These are phyloP conservation scores for Mythimna impura DNA, from an alignment of 2,888 invertebrate species.

Conservation along the genomic window DNA sequence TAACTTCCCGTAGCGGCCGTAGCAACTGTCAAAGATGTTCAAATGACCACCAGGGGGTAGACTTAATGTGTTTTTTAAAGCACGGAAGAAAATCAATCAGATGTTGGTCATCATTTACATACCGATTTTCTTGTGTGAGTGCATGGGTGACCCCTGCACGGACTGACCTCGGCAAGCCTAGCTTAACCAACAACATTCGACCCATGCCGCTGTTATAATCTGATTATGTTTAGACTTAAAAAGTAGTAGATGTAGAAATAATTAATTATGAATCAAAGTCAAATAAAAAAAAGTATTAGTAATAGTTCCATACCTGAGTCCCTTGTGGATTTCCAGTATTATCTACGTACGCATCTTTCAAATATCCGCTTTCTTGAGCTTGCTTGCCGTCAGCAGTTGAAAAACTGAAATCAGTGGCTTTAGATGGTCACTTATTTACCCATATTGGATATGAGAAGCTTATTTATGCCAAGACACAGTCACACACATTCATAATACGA, in stretches of 20 bases:
- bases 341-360: slow-evolving; percentile 92
- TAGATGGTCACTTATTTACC: background rate
- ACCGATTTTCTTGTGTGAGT: too few relatives aligned
- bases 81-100: too few relatives aligned
- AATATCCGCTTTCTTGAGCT: slow-evolving; percentile 94
- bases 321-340: slow-evolving; percentile 92
- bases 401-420: slow-evolving; percentile 87
- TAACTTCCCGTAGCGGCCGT: too few relatives aligned
- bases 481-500: too few relatives aligned
- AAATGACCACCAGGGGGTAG: too few relatives aligned
- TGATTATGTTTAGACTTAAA: background rate
- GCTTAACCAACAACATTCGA: too few relatives aligned
- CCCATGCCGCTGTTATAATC: background rate
- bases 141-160: too few relatives aligned
- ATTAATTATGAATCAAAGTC: background rate
- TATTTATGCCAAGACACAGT: background rate
- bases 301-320: slow-evolving; percentile 77
- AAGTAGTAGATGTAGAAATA: background rate
- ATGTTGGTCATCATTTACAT: too few relatives aligned
- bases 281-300: slow-evolving; percentile 70
- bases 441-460: background rate
- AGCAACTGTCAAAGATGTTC: too few relatives aligned
- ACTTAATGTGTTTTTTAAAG: too few relatives aligned
- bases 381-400: slow-evolving; percentile 94
- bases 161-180: too few relatives aligned